A percentile compares a stretch with the other conserved stretches of the same genome.
Conservation (phyloP, 2,113 vertebrate species). For the Onychorhynchus coronatus region DNA sequence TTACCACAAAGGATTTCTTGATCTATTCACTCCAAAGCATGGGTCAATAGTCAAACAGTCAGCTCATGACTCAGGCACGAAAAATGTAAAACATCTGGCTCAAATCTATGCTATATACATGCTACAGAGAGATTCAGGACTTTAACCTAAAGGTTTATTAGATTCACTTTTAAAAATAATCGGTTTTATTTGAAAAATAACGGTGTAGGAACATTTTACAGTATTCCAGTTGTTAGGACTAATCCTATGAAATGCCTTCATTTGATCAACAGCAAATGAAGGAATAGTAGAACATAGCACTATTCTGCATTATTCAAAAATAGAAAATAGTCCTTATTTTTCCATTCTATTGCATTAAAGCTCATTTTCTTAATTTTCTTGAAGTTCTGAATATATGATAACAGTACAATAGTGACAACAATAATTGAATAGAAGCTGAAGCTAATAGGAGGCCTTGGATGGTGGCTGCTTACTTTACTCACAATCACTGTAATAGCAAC, state of each 20-base stretch:
- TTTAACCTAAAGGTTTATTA: neutral
- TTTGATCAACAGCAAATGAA: neutral
- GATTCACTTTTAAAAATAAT: neutral
- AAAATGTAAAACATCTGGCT: slow-evolving; percentile 48
- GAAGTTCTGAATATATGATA: neutral
- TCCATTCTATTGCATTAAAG: neutral
- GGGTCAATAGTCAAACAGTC: neutral
- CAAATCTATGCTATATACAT: neutral
- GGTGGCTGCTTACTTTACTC: neutral
- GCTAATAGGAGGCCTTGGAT: neutral
- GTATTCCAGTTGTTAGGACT: neutral
- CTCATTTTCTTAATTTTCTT: neutral
- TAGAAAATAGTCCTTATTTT: neutral
- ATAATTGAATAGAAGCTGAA: neutral
- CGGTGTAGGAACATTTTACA: neutral
- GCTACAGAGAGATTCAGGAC: neutral
- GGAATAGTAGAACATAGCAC: neutral
- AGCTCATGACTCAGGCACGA: slow-evolving; percentile 28
- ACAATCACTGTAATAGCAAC: neutral
- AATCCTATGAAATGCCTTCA: neutral
- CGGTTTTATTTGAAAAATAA: neutral
- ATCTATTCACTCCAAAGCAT: neutral
- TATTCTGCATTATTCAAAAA: neutral
- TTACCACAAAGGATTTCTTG: slow-evolving; percentile 29
- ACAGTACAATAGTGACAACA: neutral